A percentile compares a stretch with the other conserved stretches of the same genome.
phyloP scores from a whole-genome alignment of 2,888 invertebrate genomes.

The Graphium colonna region DNA sequence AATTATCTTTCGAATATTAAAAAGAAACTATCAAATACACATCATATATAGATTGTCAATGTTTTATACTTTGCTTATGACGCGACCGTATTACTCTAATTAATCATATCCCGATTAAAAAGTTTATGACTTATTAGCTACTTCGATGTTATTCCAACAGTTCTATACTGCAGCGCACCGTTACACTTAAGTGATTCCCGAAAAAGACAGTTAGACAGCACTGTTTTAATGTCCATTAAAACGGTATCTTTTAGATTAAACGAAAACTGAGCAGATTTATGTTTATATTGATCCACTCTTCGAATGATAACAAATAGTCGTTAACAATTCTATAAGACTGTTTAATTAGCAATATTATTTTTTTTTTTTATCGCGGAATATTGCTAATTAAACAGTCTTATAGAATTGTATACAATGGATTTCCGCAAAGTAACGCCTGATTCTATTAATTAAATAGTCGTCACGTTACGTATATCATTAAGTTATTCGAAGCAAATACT shows the following conservation, averaged over 20 bases:
- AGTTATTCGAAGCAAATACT: neutral
- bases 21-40: constrained; percentile 12
- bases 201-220: neutral
- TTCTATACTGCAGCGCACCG: neutral
- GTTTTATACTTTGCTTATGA: constrained; percentile 20
- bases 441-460: too few relatives aligned
- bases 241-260: neutral
- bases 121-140: neutral
- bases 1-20: constrained; percentile 23
- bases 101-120: too few relatives aligned
- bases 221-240: neutral
- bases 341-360: too few relatives aligned
- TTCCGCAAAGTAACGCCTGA: too few relatives aligned
- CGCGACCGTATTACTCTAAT: neutral
- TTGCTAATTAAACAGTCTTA: too few relatives aligned
- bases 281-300: neutral
- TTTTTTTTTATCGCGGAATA: too few relatives aligned
- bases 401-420: too few relatives aligned
- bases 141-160: neutral
- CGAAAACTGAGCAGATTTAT: neutral
- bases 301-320: neutral
- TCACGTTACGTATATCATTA: neutral
- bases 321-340: too few relatives aligned
- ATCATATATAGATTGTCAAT: constrained; percentile 12
- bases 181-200: constrained; percentile 1